Evolutionary conservation across 2,888 invertebrate genomes (phyloP).

Genomic region (Molorchus minor): DNA sequence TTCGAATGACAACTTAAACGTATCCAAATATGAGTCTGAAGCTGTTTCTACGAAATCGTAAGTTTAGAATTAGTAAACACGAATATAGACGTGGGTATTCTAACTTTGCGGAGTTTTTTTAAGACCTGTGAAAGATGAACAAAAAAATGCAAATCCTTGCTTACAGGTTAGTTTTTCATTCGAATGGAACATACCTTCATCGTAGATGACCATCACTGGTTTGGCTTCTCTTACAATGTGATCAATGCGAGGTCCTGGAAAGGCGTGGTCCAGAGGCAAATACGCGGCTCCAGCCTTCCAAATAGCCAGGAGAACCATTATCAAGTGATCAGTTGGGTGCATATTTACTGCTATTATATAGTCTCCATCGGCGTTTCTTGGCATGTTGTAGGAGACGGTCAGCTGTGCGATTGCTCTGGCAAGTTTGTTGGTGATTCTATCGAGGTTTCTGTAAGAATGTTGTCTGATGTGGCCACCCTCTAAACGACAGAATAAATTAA

Average conservation of each 20-base stretch:
- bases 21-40: constrained; percentile 50
- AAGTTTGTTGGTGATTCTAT: constrained; percentile 67
- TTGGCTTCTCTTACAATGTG: constrained; percentile 80
- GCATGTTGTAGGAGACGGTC: constrained; percentile 57
- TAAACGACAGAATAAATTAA: constrained; percentile 27
- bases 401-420: constrained; percentile 66
- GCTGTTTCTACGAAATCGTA: no score
- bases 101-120: no score
- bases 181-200: no score
- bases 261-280: constrained; percentile 79
- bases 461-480: constrained; percentile 43
- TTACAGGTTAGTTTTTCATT: no score
- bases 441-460: constrained; percentile 67
- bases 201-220: constrained; percentile 75
- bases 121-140: no score
- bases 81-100: no score
- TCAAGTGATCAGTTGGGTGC: constrained; percentile 76
- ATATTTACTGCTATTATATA: constrained; percentile 81
- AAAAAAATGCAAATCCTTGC: no score
- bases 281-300: constrained; percentile 88
- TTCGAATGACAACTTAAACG: constrained; percentile 61
- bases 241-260: constrained; percentile 75
- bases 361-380: constrained; percentile 74
- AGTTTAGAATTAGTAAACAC: no score
- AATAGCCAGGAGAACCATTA: constrained; percentile 75